Evolutionary conservation across 2,888 invertebrate genomes (phyloP).

Genomic region (Polyommatus icarus): DNA sequence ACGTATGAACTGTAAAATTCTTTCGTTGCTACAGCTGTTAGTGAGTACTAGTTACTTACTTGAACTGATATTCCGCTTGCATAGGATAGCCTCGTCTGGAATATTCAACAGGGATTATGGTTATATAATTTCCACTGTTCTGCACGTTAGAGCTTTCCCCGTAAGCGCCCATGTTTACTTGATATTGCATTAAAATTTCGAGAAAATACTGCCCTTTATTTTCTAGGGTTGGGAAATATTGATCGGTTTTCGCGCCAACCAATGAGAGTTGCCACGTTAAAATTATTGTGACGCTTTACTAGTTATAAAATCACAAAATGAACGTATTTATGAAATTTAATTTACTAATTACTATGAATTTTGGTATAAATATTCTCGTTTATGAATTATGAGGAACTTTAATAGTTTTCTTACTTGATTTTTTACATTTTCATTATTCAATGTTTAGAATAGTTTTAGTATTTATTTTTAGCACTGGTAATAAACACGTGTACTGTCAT

Average conservation of each 20-base stretch:
- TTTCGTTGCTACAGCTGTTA: background rate
- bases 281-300: too few relatives aligned
- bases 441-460: too few relatives aligned
- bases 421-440: too few relatives aligned
- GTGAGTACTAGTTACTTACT: slow-evolving; percentile 59
- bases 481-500: background rate
- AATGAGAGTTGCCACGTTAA: slow-evolving; percentile 47
- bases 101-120: slow-evolving; percentile 82
- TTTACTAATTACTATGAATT: too few relatives aligned
- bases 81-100: slow-evolving; percentile 78
- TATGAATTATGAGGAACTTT: too few relatives aligned
- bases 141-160: slow-evolving; percentile 74
- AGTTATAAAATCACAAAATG: background rate
- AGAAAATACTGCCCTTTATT: background rate
- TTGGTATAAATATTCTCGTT: too few relatives aligned
- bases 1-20: background rate
- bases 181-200: slow-evolving; percentile 65
- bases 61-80: slow-evolving; percentile 81
- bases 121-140: slow-evolving; percentile 79
- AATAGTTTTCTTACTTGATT: too few relatives aligned
- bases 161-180: slow-evolving; percentile 73
- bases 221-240: slow-evolving; percentile 48
- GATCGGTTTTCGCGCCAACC: slow-evolving; percentile 64
- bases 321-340: background rate
- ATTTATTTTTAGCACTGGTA: background rate